Conservation (phyloP, 2,797 vertebrate species). For the Serranus cabrilla region DNA sequence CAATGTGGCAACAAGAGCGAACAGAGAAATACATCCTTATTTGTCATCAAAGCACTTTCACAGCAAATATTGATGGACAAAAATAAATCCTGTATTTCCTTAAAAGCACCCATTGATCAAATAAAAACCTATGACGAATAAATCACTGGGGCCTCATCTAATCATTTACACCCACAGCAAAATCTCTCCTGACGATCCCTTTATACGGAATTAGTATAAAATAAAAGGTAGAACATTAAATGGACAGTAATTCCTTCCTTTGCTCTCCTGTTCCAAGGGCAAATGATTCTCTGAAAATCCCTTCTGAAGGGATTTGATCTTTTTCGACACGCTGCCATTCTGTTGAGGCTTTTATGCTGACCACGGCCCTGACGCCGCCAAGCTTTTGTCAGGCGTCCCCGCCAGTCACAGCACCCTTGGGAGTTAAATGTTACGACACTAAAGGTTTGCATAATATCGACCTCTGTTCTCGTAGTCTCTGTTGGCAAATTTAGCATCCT, state of each 20-base stretch:
- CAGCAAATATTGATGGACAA: conserved; percentile 22
- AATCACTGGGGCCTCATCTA: conserved; percentile 22
- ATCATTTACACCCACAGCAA: conserved; percentile 30
- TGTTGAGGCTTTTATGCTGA: conserved; percentile 2
- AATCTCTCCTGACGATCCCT: conserved; percentile 26
- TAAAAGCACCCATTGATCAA: conserved; percentile 53
- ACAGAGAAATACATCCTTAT: conserved; percentile 13
- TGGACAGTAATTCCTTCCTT: conserved; percentile 12
- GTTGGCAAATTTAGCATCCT: conserved; percentile 90
- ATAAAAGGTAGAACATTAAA: conserved; percentile 43
- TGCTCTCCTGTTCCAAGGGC: conserved; percentile 26
- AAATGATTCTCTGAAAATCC: conserved; percentile 20
- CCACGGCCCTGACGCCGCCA: background rate
- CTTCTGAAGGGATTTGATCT: conserved; percentile 27
- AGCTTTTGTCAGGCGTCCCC: conserved; percentile 3
- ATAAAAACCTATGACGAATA: conserved; percentile 36
- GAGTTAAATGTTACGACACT: conserved; percentile 49
- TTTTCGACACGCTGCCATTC: conserved; percentile 23
- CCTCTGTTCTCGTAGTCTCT: conserved; percentile 91
- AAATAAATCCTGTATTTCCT: conserved; percentile 41
- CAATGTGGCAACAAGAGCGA: conserved; percentile 29
- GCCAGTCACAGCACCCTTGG: conserved; percentile 28
- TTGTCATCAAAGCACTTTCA: conserved; percentile 21
- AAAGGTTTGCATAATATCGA: conserved; percentile 92
- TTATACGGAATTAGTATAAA: conserved; percentile 27